Conservation (phyloP, 2,113 vertebrate species). For the Ellobius talpinus region DNA sequence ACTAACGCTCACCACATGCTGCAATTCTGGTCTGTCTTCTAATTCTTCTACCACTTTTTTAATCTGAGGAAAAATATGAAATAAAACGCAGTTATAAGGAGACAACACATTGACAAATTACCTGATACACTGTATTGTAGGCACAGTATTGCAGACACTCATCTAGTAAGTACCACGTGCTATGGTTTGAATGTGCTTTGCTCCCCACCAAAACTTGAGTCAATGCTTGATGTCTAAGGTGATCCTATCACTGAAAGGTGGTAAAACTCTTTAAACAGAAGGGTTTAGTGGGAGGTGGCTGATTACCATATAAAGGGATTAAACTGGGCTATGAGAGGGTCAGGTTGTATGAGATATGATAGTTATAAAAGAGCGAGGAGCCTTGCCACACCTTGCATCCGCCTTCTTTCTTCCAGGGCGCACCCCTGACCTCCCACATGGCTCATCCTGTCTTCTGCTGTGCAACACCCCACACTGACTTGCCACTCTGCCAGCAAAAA, state of each 20-base stretch:
- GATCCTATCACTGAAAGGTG: not conserved
- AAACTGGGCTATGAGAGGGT: not conserved
- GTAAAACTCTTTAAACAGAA: not conserved
- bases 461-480: not conserved
- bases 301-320: not conserved
- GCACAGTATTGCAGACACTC: not conserved
- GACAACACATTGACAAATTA: not conserved
- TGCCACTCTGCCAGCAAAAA: not conserved
- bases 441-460: not conserved
- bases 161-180: not conserved
- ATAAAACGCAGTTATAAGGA: not conserved
- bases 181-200: not conserved
- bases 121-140: not conserved
- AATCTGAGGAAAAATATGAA: constrained; percentile 87
- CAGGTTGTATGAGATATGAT: not conserved
- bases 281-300: not conserved
- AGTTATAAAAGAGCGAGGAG: not conserved
- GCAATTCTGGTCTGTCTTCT: constrained; percentile 93
- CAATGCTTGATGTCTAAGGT: not conserved
- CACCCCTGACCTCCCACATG: not conserved
- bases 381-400: too few species aligned
- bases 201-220: not conserved
- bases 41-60: constrained; percentile 97
- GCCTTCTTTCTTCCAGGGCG: not conserved
- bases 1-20: constrained; percentile 92